phyloP scores from a whole-genome alignment of 2,797 vertebrate genomes.

The Ciconia nigra region DNA sequence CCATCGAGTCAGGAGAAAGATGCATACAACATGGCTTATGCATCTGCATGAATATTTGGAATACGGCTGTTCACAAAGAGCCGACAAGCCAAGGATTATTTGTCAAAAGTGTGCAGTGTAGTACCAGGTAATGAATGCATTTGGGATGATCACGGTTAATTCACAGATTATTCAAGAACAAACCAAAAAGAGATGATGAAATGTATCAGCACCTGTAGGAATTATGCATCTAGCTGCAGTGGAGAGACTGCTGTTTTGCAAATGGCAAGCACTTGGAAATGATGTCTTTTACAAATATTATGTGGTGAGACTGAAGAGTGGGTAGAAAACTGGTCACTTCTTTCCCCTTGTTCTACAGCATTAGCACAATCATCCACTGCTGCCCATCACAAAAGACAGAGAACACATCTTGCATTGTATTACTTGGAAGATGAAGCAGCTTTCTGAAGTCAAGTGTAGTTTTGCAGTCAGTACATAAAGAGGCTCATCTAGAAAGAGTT shows the following conservation, averaged over 20 bases:
- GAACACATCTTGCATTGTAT: neutral
- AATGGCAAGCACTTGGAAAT: neutral
- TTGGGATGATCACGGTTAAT: neutral
- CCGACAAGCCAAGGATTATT: neutral
- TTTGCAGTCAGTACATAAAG: neutral
- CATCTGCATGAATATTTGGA: neutral
- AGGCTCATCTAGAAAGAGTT: neutral
- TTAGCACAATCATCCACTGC: neutral
- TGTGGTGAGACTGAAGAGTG: constrained; percentile 31
- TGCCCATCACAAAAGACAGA: neutral
- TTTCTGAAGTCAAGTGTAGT: neutral
- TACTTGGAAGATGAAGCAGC: neutral
- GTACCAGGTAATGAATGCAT: neutral
- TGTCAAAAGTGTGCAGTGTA: neutral
- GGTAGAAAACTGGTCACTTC: constrained; percentile 3
- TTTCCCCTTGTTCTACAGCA: neutral
- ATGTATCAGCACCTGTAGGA: neutral
- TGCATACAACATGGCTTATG: neutral
- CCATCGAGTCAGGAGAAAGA: neutral
- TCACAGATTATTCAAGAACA: neutral
- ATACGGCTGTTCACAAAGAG: neutral
- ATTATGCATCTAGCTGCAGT: neutral
- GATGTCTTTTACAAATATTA: neutral
- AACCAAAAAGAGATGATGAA: neutral
- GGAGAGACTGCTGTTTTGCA: neutral